Evolutionary conservation across 1,140 invertebrate genomes (phyloP), one percentile per base, ranked within the genome.

Genomic region (Zelostemma sp.): DNA sequence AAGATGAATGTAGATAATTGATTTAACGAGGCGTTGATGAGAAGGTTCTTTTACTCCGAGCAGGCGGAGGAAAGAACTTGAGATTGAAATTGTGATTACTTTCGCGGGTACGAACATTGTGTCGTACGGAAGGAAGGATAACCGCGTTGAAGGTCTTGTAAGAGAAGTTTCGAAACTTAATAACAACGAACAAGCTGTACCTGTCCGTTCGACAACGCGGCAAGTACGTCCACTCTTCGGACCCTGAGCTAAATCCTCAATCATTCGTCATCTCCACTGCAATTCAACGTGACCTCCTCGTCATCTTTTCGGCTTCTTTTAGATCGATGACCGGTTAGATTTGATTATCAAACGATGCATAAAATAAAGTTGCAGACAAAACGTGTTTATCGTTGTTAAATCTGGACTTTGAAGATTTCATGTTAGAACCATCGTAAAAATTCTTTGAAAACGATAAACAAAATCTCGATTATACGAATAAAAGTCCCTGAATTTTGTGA

Each of bases 181-280:
- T 45, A 50, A 63, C 55, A 63, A 51, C 17, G 53, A 49, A 63
- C 41, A 47, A 50, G 35, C 40, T 28, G 50, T 51, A 59, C 41
- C 49, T 59, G 55, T 48, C 50, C 31, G 40, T 16, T 18, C 15
- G 46, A n/a, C 46, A n/a, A 17, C 54, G 61, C 51, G 57, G 28
- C 72, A 66, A 72, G 63, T 67, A 69, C 60, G 60, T 69, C 63
- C 62, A 69, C 62, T 75, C 56, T 45, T 50, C 15, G 48, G 46
- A 43, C 74, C 74, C 73, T 75, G 74, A 75, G 68, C 71, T 68
- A 69, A 73, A 75, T 68, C 71, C 48, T 68, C 59, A 65, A 75
- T 73, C 71, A 66, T 70, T 60, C 38, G 63, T 49, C 59, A 68
- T 41, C 55, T 45, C 31, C 56, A 15, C 14, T 15, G 21, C 46